Percentiles rank a stretch among this genome's conserved stretches.
Conservation (phyloP, 2,113 vertebrate genomes). For the Chaetura pelagica region DNA sequence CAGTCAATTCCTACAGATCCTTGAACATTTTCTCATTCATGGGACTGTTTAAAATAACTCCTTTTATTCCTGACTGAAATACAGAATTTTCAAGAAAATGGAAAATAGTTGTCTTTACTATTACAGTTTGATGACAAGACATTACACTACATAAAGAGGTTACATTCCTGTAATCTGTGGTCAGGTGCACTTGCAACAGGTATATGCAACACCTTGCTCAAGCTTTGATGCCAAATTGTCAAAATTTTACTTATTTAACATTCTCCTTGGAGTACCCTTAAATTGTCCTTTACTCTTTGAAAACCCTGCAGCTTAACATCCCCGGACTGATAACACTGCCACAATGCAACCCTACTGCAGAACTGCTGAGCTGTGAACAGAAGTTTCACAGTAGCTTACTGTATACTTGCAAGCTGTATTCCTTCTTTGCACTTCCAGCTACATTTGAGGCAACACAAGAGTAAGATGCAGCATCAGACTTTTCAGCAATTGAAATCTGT, state of each 20-base stretch:
- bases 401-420: constrained; percentile 91
- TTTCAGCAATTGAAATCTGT: constrained; percentile 85
- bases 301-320: background rate
- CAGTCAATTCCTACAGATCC: background rate
- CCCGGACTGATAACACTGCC: background rate
- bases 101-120: background rate
- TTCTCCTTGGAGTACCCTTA: background rate
- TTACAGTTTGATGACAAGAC: background rate
- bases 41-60: background rate
- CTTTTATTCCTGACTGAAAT: background rate
- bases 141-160: background rate
- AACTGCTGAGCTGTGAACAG: background rate
- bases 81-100: background rate
- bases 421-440: constrained; percentile 84
- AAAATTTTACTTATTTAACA: background rate
- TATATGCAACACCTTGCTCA: background rate
- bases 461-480: constrained; percentile 86
- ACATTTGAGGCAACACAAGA: constrained; percentile 86
- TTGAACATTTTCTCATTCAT: background rate
- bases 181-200: background rate
- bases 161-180: background rate
- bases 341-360: accelerated
- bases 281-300: background rate
- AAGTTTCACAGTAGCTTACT: constrained; percentile 70
- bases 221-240: background rate